Evolutionary conservation across 37 sponge, comb jelly and placozoan species (phyloP).

Genomic region (Eunapius fragilis): DNA sequence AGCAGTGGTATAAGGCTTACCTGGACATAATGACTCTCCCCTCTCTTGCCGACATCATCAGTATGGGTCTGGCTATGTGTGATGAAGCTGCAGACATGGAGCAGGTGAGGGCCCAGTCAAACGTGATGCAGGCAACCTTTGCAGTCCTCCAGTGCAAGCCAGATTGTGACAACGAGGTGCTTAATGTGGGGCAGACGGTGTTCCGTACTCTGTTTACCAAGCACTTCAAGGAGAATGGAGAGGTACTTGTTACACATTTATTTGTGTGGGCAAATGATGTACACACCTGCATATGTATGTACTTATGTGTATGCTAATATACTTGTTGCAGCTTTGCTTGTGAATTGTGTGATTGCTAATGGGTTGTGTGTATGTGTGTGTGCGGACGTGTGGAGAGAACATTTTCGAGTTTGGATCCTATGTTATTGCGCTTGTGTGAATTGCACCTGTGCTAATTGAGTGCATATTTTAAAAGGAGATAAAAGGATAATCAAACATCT

Average conservation of each 20-base stretch:
- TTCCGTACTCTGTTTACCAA: constrained; percentile 45
- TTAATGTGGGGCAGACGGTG: constrained; percentile 15
- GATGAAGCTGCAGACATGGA: neutral
- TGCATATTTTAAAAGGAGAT: too few species aligned
- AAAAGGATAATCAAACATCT: too few species aligned
- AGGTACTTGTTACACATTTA: constrained; percentile 9
- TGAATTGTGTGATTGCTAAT: neutral
- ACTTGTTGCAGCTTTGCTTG: neutral
- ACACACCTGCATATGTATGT: neutral
- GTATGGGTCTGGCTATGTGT: neutral
- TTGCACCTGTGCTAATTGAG: too few species aligned
- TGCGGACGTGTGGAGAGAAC: neutral
- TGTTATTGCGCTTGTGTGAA: too few species aligned
- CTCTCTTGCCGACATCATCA: neutral
- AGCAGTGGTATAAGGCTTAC: constrained; percentile 51
- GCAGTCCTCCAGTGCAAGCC: constrained; percentile 20
- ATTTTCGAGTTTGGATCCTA: too few species aligned
- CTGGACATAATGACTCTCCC: constrained; percentile 14
- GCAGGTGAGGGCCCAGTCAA: constrained; percentile 11
- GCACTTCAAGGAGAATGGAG: constrained; percentile 36
- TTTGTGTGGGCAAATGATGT: neutral
- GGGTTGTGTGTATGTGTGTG: neutral
- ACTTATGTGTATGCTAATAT: neutral
- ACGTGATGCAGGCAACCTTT: constrained; percentile 59
- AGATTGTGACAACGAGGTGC: neutral